Conservation (phyloP, 2,888 invertebrate genomes). For the Unio pictorum region DNA sequence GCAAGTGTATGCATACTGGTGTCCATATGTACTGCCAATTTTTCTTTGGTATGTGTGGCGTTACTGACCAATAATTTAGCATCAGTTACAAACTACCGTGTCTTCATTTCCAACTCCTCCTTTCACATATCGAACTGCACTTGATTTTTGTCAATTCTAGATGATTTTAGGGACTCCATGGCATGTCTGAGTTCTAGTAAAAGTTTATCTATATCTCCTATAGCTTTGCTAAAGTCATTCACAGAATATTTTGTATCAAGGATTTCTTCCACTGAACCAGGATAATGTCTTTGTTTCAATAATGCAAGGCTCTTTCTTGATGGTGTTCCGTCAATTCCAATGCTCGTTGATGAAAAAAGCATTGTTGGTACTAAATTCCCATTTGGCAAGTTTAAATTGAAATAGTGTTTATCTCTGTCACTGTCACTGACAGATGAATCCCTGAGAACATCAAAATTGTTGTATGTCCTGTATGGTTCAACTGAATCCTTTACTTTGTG, state of each 20-base stretch:
- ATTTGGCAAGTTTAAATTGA: too few species aligned
- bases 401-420: conserved; percentile 4
- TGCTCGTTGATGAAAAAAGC: conserved; percentile 1
- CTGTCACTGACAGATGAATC: conserved; percentile 28
- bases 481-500: conserved; percentile 30
- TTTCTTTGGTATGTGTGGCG: conserved; percentile 80
- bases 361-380: conserved; percentile 1
- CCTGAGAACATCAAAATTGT: conserved; percentile 45
- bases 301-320: conserved; percentile 53
- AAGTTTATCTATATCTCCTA: conserved; percentile 69
- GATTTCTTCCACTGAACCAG: conserved; percentile 52
- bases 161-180: conserved; percentile 54
- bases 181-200: conserved; percentile 68
- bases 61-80: conserved; percentile 87
- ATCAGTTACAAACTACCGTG: conserved; percentile 86
- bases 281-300: conserved; percentile 42
- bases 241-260: conserved; percentile 47
- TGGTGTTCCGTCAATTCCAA: conserved; percentile 20
- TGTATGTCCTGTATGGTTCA: conserved; percentile 29
- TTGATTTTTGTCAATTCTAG: conserved; percentile 49
- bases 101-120: conserved; percentile 85
- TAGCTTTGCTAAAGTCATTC: conserved; percentile 50
- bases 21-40: conserved; percentile 81
- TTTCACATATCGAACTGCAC: conserved; percentile 76
- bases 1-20: conserved; percentile 84